phyloP scores from a whole-genome alignment of 2,888 invertebrate species.

The Eupithecia subfuscata region DNA sequence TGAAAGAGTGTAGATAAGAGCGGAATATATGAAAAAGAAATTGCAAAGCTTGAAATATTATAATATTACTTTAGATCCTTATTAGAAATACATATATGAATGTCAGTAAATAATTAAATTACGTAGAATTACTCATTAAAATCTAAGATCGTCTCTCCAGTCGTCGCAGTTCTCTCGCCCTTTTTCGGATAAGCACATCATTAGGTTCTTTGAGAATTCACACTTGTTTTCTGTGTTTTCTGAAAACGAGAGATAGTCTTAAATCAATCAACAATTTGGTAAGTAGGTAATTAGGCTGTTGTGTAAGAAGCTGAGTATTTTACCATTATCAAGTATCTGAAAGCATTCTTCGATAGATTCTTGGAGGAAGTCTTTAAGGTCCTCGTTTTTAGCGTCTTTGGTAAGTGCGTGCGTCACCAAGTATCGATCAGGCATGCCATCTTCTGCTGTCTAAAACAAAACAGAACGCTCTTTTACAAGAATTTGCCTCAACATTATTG shows the following conservation, averaged over 20 bases:
- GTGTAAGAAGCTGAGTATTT: slow-evolving; percentile 2
- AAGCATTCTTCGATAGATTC: slow-evolving; percentile 90
- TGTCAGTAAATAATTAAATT: neutral
- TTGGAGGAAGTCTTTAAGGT: slow-evolving; percentile 87
- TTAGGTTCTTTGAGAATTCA: slow-evolving; percentile 85
- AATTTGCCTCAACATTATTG: neutral
- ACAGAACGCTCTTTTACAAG: neutral
- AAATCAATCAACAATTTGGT: neutral
- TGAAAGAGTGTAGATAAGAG: too few species aligned
- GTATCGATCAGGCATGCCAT: slow-evolving; percentile 86
- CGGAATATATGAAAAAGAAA: neutral
- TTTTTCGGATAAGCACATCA: slow-evolving; percentile 88
- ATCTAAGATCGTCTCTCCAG: slow-evolving; percentile 84
- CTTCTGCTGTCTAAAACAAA: slow-evolving; percentile 80
- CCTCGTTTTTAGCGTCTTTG: slow-evolving; percentile 85
- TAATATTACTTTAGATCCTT: neutral
- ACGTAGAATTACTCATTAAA: slow-evolving; percentile 43
- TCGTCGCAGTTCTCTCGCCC: slow-evolving; percentile 90
- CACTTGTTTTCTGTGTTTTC: slow-evolving; percentile 85
- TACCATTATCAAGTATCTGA: slow-evolving; percentile 83
- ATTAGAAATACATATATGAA: neutral
- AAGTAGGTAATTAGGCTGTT: neutral
- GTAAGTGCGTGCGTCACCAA: slow-evolving; percentile 85
- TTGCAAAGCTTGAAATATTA: neutral
- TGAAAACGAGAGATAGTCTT: slow-evolving; percentile 51